Conservation (phyloP, 2,888 invertebrate genomes). For the Cheilosia variabilis region DNA sequence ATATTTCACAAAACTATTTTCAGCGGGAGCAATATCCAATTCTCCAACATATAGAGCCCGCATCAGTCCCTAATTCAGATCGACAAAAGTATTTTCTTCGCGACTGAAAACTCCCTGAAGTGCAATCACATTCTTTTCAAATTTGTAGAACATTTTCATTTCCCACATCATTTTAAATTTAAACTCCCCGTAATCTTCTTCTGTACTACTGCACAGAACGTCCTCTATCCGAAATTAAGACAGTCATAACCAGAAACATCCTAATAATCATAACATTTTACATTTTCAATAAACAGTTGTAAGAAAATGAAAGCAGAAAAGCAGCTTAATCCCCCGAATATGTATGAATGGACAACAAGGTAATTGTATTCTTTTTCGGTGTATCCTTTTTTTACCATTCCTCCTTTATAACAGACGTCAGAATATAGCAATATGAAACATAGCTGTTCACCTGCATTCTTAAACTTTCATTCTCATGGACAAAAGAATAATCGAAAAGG, state of each 20-base stretch:
- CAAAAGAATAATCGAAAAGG: conserved; percentile 67
- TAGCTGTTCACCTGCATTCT: conserved; percentile 61
- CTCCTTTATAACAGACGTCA: conserved; percentile 8
- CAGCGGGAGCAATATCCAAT: no score
- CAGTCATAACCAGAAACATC: conserved; percentile 24
- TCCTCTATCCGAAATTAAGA: background rate
- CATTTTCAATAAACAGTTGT: conserved; percentile 60
- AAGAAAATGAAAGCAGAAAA: conserved; percentile 38
- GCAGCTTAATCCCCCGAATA: conserved; percentile 42
- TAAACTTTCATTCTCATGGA: conserved; percentile 53
- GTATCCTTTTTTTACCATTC: conserved; percentile 1
- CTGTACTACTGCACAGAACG: background rate
- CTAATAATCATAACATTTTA: conserved; percentile 59
- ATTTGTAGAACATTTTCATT: background rate
- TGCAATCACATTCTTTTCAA: no score
- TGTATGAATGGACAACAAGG: conserved; percentile 46
- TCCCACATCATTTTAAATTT: background rate
- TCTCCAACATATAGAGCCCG: no score
- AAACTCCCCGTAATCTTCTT: background rate
- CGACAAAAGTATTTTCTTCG: no score
- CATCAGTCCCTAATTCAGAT: no score
- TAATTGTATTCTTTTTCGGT: conserved; percentile 60
- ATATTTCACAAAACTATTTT: no score
- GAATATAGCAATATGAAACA: conserved; percentile 32
- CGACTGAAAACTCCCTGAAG: no score